Evolutionary conservation across 2,888 invertebrate species (phyloP).

Genomic region (Drosophila subquinaria): DNA sequence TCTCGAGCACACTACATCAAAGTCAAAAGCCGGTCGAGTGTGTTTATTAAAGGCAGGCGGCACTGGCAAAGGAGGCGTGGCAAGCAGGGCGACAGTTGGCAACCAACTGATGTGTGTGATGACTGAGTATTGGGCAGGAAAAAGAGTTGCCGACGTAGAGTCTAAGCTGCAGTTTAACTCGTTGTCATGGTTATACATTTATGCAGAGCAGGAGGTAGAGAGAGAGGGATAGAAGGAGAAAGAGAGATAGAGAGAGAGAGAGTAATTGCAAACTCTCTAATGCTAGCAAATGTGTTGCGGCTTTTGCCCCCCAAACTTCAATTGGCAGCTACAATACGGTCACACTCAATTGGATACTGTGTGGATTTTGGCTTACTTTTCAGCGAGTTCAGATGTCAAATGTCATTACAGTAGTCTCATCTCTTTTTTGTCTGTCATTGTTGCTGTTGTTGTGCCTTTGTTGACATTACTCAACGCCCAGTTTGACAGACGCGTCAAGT

Average conservation of each 20-base stretch:
- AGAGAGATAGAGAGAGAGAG: conserved; percentile 5
- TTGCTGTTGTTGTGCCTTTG: conserved; percentile 46
- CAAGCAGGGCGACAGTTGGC: conserved; percentile 9
- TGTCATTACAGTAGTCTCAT: conserved; percentile 31
- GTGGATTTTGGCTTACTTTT: conserved; percentile 54
- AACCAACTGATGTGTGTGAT: conserved; percentile 29
- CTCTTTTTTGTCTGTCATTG: conserved; percentile 26
- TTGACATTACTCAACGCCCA: conserved; percentile 66
- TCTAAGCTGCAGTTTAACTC: conserved; percentile 42
- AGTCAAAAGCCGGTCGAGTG: conserved; percentile 71
- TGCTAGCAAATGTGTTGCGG: conserved; percentile 71
- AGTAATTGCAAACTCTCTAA: conserved; percentile 76
- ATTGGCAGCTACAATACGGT: conserved; percentile 35
- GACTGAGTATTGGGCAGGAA: conserved; percentile 24
- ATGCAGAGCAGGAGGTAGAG: conserved; percentile 8
- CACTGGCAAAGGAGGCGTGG: neutral
- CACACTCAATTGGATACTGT: conserved; percentile 72
- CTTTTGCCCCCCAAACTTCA: conserved; percentile 32
- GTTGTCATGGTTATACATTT: conserved; percentile 41
- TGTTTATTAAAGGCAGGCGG: conserved; percentile 61
- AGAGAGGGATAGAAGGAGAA: conserved; percentile 12
- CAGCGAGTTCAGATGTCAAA: conserved; percentile 50
- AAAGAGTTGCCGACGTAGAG: neutral
- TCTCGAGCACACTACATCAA: conserved; percentile 69
- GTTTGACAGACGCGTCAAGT: conserved; percentile 69